Evolutionary conservation across 1,140 invertebrate genomes (phyloP).

Genomic region (Doryteuthis pealeii): DNA sequence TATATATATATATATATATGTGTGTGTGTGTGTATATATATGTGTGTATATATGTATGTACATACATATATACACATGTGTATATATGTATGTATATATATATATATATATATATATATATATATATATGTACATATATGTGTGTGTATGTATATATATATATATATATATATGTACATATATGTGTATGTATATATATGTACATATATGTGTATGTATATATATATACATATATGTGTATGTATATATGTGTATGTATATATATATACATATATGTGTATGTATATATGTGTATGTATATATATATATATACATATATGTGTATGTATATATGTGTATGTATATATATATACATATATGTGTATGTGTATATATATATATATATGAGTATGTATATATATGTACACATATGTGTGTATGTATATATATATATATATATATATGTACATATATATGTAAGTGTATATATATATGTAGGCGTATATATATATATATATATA

Average conservation of each 20-base stretch:
- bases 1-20: too few relatives aligned
- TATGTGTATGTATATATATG: neutral
- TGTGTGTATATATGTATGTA: too few relatives aligned
- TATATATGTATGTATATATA: neutral
- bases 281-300: neutral
- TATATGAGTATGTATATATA: neutral
- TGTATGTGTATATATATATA: neutral
- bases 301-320: neutral
- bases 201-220: neutral
- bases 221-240: neutral
- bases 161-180: neutral
- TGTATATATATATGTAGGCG: too few relatives aligned
- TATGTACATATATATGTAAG: too few relatives aligned
- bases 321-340: neutral
- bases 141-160: neutral
- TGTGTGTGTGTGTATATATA: too few relatives aligned
- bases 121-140: neutral
- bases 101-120: neutral
- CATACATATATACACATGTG: neutral
- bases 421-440: neutral
- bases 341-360: constrained; percentile 3
- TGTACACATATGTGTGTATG: neutral
- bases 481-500: constrained; percentile 1
- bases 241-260: neutral
- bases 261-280: neutral